Conservation (phyloP, 2,888 invertebrate genomes). For the Catocala nupta region DNA sequence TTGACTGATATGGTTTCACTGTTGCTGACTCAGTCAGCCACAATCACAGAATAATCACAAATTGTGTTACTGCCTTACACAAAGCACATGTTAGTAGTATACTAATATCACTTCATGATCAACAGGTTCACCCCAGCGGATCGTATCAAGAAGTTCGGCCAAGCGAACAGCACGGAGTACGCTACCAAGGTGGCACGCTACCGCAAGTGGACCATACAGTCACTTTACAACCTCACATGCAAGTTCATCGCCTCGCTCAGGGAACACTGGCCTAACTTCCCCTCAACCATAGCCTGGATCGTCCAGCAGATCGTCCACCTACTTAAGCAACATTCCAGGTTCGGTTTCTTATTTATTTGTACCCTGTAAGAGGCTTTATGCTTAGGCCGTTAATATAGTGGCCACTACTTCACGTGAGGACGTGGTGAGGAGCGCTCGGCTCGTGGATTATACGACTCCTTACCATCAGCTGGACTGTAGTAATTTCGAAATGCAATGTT, state of each 20-base stretch:
- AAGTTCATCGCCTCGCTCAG: constrained; percentile 94
- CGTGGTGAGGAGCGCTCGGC: too few relatives aligned
- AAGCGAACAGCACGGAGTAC: constrained; percentile 91
- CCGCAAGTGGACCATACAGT: constrained; percentile 92
- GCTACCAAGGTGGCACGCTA: constrained; percentile 92
- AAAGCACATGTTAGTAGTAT: not conserved
- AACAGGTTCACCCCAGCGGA: constrained; percentile 75
- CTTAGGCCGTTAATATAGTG: not conserved
- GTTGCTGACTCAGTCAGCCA: too few relatives aligned
- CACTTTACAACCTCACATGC: constrained; percentile 92
- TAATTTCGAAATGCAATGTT: too few relatives aligned
- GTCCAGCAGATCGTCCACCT: constrained; percentile 93
- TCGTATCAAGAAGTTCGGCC: constrained; percentile 92
- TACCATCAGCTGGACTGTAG: too few relatives aligned
- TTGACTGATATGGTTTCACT: too few relatives aligned
- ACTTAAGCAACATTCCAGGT: constrained; percentile 81
- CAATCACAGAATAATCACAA: too few relatives aligned
- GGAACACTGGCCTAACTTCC: constrained; percentile 96
- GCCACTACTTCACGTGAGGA: too few relatives aligned
- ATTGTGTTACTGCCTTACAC: too few relatives aligned
- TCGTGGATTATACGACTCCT: too few relatives aligned
- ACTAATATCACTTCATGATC: not conserved
- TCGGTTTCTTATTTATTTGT: not conserved
- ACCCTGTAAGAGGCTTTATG: not conserved
- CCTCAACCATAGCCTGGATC: constrained; percentile 95